phyloP scores from a whole-genome alignment of 37 sponge, comb jelly and placozoan genomes.

The Halisarca cf. caerulea region DNA sequence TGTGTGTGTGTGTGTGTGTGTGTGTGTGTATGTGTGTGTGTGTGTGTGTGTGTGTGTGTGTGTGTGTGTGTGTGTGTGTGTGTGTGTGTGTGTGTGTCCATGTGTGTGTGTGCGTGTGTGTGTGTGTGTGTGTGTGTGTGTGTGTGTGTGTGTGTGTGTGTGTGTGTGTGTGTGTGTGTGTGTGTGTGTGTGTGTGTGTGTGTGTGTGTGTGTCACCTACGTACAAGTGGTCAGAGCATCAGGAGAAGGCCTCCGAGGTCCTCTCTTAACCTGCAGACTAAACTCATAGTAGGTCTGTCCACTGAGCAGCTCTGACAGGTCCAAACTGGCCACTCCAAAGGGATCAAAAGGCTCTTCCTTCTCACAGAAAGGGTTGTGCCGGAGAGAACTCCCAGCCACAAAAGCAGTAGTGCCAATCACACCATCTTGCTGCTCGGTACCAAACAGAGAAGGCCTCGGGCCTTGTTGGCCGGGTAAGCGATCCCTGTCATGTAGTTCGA shows the following conservation, averaged over 20 bases:
- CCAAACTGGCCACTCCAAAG: conserved; percentile 73
- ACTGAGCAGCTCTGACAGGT: conserved; percentile 64
- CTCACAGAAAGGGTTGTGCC: conserved; percentile 37
- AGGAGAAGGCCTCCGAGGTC: conserved; percentile 30
- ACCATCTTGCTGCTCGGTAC: conserved; percentile 43
- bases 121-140: background rate
- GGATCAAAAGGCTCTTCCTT: conserved; percentile 40
- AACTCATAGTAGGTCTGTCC: conserved; percentile 60
- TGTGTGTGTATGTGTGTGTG: background rate
- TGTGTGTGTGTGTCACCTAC: background rate
- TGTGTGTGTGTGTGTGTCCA: background rate
- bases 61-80: too few species aligned
- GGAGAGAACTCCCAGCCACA: background rate
- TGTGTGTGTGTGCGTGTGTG: background rate
- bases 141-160: too few species aligned
- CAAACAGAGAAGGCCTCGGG: conserved; percentile 51
- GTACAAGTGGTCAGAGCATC: background rate
- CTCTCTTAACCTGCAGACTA: conserved; percentile 52
- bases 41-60: too few species aligned
- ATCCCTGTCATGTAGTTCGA: conserved; percentile 90
- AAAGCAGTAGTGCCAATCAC: conserved; percentile 60
- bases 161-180: too few species aligned
- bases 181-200: too few species aligned
- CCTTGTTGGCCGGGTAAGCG: background rate
- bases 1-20: background rate